Conservation (phyloP, 2,888 invertebrate genomes). For the Thecocarcelia acutangulata region DNA sequence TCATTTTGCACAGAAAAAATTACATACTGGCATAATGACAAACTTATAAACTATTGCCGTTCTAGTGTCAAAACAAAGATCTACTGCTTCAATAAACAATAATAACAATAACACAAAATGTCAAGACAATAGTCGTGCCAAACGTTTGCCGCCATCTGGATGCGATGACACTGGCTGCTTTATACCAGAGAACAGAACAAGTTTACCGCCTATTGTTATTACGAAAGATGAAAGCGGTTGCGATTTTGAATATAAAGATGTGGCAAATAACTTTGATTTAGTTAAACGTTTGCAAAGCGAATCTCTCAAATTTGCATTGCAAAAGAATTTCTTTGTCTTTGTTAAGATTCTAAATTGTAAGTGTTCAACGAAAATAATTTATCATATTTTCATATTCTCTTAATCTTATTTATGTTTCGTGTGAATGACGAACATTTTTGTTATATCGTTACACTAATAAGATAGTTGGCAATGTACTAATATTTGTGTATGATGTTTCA, state of each 20-base stretch:
- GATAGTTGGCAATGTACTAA: too few relatives aligned
- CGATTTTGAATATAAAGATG: constrained; percentile 78
- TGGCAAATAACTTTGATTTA: constrained; percentile 83
- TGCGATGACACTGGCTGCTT: constrained; percentile 77
- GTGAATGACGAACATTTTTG: too few relatives aligned
- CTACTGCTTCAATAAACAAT: constrained; percentile 57
- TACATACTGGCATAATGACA: too few relatives aligned
- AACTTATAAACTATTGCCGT: not conserved
- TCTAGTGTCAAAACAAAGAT: constrained; percentile 44
- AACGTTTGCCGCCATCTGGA: constrained; percentile 75
- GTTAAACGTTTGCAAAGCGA: constrained; percentile 84
- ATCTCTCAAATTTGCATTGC: constrained; percentile 87
- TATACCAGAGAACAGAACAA: constrained; percentile 81
- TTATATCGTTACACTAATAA: too few relatives aligned
- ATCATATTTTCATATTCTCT: too few relatives aligned
- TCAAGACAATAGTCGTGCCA: constrained; percentile 68
- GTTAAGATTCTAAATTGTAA: constrained; percentile 89
- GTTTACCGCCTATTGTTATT: constrained; percentile 82
- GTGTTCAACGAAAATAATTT: constrained; percentile 80
- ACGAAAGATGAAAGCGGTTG: constrained; percentile 74
- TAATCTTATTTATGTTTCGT: too few relatives aligned
- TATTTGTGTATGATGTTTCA: constrained; percentile 77
- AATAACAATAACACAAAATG: constrained; percentile 62
- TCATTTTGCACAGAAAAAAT: not conserved
- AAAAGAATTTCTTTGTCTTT: constrained; percentile 88